Evolutionary conservation across 2,888 invertebrate genomes (phyloP).

Genomic region (Amblyjoppa proteus): DNA sequence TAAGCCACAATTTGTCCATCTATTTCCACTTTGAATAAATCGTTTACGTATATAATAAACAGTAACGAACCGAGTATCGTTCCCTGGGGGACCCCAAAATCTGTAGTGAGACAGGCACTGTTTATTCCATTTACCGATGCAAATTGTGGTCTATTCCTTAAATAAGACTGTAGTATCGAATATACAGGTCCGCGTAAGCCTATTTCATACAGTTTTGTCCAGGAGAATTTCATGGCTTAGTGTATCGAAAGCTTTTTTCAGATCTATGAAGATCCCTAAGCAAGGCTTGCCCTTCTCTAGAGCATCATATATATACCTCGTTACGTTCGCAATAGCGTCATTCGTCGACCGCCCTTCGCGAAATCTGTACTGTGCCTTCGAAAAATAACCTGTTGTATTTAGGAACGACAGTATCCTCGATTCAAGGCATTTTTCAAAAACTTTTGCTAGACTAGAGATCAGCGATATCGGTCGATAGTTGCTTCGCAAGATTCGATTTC

Average conservation of each 20-base stretch:
- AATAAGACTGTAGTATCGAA: neutral
- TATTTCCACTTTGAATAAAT: neutral
- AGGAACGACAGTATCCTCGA: neutral
- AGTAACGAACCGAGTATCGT: constrained; percentile 14
- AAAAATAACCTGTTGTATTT: no score
- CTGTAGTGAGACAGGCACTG: neutral
- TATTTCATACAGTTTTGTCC: neutral
- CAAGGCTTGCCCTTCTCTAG: no score
- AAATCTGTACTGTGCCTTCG: no score
- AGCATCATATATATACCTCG: no score
- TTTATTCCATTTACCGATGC: neutral
- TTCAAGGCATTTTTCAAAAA: constrained; percentile 3
- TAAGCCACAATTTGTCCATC: neutral
- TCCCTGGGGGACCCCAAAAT: constrained; percentile 4
- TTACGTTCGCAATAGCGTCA: no score
- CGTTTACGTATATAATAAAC: constrained; percentile 11
- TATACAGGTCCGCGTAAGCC: neutral
- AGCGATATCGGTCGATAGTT: constrained; percentile 39
- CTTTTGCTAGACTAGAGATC: neutral
- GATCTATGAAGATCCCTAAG: constrained; percentile 1
- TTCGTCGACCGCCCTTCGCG: no score
- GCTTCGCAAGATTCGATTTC: neutral
- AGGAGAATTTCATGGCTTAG: constrained; percentile 12
- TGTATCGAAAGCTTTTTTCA: constrained; percentile 21
- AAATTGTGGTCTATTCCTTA: neutral